phyloP scores from a whole-genome alignment of 2,888 invertebrate genomes.

The Ditula angustiorana region DNA sequence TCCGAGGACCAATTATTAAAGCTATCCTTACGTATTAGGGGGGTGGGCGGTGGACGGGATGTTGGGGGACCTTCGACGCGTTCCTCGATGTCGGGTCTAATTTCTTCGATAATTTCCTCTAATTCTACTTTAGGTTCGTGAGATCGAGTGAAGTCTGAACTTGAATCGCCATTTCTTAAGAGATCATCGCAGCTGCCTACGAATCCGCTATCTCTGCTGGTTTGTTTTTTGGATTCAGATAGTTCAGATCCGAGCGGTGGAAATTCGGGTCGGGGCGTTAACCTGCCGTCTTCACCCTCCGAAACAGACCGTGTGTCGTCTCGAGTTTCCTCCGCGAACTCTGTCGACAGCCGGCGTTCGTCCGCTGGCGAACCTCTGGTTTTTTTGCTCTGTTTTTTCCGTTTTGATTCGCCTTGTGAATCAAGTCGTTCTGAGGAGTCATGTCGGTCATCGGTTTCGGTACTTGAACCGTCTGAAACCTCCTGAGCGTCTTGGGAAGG shows the following conservation, averaged over 20 bases:
- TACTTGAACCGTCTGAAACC: conserved; percentile 91
- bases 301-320: conserved; percentile 86
- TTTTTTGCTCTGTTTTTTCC: conserved; percentile 93
- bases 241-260: conserved; percentile 84
- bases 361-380: conserved; percentile 85
- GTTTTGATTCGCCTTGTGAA: conserved; percentile 92
- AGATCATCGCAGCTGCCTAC: conserved; percentile 95
- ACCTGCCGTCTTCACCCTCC: conserved; percentile 88
- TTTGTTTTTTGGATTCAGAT: conserved; percentile 90
- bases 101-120: conserved; percentile 87
- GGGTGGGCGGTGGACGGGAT: conserved; percentile 81
- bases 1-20: conserved; percentile 98
- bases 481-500: conserved; percentile 83
- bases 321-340: conserved; percentile 86
- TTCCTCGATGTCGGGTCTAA: conserved; percentile 83
- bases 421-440: conserved; percentile 90
- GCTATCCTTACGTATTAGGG: conserved; percentile 93
- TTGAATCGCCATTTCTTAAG: conserved; percentile 87
- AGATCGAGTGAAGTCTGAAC: conserved; percentile 80
- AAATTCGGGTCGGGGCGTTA: conserved; percentile 89
- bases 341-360: conserved; percentile 87
- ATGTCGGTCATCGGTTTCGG: conserved; percentile 89
- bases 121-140: conserved; percentile 84
- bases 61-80: conserved; percentile 79
- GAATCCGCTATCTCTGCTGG: conserved; percentile 95